Conservation (phyloP, 2,888 invertebrate genomes). For the Plusia festucae region DNA sequence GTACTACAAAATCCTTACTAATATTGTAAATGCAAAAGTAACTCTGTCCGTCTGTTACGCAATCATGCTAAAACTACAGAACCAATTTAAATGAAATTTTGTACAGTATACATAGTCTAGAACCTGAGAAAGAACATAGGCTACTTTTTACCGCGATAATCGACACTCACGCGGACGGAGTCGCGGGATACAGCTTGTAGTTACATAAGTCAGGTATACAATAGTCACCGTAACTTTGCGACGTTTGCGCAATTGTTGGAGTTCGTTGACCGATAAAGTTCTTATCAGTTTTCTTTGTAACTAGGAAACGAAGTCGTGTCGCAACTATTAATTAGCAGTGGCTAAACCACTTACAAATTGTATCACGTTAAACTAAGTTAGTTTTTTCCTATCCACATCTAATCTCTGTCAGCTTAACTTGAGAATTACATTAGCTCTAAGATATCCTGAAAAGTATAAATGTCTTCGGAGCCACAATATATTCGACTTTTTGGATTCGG, state of each 20-base stretch:
- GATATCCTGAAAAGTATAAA: too few relatives aligned
- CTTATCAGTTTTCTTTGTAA: conserved; percentile 83
- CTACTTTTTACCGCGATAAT: too few relatives aligned
- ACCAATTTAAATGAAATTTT: too few relatives aligned
- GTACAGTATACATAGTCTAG: too few relatives aligned
- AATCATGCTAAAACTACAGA: too few relatives aligned
- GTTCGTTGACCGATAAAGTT: conserved; percentile 82
- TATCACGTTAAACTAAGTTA: background rate
- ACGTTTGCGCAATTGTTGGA: conserved; percentile 73
- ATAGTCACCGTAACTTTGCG: conserved; percentile 50
- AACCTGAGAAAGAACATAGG: too few relatives aligned
- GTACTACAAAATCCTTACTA: too few relatives aligned
- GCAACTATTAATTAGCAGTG: conserved; percentile 75
- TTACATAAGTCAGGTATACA: conserved; percentile 56
- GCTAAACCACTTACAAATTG: conserved; percentile 62
- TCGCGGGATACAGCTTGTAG: conserved; percentile 21
- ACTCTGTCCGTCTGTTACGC: too few relatives aligned
- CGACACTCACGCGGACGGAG: too few relatives aligned
- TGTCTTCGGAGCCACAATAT: too few relatives aligned
- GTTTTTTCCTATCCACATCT: background rate
- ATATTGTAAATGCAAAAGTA: too few relatives aligned
- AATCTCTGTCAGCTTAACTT: background rate
- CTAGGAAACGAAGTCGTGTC: conserved; percentile 71
- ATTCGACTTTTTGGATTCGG: too few relatives aligned
- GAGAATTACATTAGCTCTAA: background rate